These are phyloP conservation scores for Nymphalis c-album DNA, from an alignment of 2,888 invertebrate species.

Conservation along the genomic window DNA sequence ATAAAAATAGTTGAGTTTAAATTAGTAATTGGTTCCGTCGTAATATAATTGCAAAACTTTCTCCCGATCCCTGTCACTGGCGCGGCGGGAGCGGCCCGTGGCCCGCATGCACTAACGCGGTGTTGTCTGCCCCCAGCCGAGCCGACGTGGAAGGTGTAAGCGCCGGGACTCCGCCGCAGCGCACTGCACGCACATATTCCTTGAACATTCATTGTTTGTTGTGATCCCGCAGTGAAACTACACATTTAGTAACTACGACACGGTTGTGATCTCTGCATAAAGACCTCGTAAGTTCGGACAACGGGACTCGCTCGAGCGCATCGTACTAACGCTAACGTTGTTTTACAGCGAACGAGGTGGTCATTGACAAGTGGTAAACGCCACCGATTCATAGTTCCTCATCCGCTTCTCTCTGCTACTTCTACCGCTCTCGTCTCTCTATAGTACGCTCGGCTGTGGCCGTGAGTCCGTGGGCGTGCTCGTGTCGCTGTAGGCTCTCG, in stretches of 20 bases:
- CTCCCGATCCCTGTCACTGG: conserved; percentile 20
- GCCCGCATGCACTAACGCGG: conserved; percentile 74
- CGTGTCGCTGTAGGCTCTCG: conserved; percentile 47
- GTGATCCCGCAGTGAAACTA: conserved; percentile 81
- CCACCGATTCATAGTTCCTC: conserved; percentile 77
- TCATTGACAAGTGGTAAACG: conserved; percentile 86
- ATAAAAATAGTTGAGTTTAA: conserved; percentile 5
- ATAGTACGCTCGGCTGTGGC: conserved; percentile 38
- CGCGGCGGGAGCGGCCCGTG: conserved; percentile 39
- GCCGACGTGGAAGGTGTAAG: conserved; percentile 76
- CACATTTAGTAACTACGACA: conserved; percentile 73
- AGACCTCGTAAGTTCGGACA: conserved; percentile 73
- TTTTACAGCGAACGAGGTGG: conserved; percentile 87
- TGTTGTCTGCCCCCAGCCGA: conserved; percentile 78
- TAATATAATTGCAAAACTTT: conserved; percentile 54
- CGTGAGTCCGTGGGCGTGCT: conserved; percentile 35
- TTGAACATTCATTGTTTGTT: conserved; percentile 81
- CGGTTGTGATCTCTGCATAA: conserved; percentile 77
- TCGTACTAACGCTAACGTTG: conserved; percentile 73
- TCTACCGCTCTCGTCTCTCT: conserved; percentile 67
- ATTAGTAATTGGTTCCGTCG: conserved; percentile 14
- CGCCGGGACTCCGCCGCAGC: conserved; percentile 67
- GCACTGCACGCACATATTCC: conserved; percentile 78
- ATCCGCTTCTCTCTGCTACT: conserved; percentile 75
- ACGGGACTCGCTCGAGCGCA: conserved; percentile 63